phyloP scores from a whole-genome alignment of 2,113 vertebrate species.

The Lipotes vexillifer region DNA sequence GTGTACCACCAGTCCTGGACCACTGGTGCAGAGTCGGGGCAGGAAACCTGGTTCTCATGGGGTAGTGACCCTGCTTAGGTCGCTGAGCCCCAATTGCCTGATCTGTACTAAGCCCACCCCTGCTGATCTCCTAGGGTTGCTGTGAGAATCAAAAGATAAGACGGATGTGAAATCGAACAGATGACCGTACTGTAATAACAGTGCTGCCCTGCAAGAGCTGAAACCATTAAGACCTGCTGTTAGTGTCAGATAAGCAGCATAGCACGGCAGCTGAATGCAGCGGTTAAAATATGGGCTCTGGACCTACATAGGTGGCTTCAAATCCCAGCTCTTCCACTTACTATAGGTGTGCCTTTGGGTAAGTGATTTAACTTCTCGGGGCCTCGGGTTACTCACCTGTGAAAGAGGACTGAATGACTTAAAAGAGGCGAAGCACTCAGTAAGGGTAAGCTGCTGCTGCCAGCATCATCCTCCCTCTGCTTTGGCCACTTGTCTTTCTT shows the following conservation, averaged over 20 bases:
- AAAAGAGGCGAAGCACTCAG: not conserved
- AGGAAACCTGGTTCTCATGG: not conserved
- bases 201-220: rapidly evolving
- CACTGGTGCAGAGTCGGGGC: not conserved
- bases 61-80: not conserved
- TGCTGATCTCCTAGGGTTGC: not conserved
- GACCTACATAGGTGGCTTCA: not conserved
- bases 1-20: rapidly evolving
- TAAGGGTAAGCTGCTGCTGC: not conserved
- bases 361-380: not conserved
- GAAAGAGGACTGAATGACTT: not conserved
- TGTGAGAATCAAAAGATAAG: not conserved
- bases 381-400: not conserved
- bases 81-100: not conserved
- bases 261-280: rapidly evolving
- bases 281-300: not conserved
- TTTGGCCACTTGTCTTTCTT: not conserved
- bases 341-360: not conserved
- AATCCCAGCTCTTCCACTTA: not conserved
- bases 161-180: not conserved
- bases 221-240: not conserved
- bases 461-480: not conserved
- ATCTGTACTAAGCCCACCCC: not conserved
- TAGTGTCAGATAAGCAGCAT: not conserved
- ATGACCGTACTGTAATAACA: not conserved